A percentile compares a stretch with the other conserved stretches of the same genome.
phyloP scores from a whole-genome alignment of 1,140 invertebrate species.

The Drosophila nigromelanica region DNA sequence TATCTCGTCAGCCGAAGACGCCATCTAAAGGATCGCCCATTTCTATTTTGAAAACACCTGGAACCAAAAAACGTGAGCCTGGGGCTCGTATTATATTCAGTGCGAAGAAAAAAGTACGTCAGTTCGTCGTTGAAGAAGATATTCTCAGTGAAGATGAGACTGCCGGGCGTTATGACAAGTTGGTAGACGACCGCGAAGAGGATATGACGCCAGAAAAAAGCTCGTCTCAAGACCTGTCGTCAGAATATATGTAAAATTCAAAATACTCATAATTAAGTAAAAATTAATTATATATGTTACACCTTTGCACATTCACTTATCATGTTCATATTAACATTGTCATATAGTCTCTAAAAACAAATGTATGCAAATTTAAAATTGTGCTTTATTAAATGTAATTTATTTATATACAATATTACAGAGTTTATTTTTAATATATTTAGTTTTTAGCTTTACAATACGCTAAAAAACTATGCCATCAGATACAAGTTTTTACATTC shows the following conservation, averaged over 20 bases:
- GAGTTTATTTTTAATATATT: no score
- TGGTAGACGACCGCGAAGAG: slow-evolving; percentile 63
- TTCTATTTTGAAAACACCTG: slow-evolving; percentile 77
- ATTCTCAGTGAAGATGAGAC: slow-evolving; percentile 41
- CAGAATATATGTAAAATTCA: slow-evolving; percentile 62
- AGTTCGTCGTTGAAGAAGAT: slow-evolving; percentile 62
- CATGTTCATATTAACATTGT: no score
- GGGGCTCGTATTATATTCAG: slow-evolving; percentile 64
- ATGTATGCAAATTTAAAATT: not conserved
- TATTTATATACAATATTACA: slow-evolving; percentile 1
- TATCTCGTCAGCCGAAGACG: slow-evolving; percentile 13
- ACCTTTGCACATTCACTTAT: not conserved
- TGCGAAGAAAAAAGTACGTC: slow-evolving; percentile 72
- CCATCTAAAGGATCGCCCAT: slow-evolving; percentile 12
- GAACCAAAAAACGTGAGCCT: slow-evolving; percentile 53
- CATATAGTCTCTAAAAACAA: no score
- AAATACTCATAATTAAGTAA: not conserved
- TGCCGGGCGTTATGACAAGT: slow-evolving; percentile 18
- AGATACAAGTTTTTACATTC: not conserved
- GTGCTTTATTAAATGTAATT: slow-evolving; percentile 1
- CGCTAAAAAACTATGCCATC: not conserved
- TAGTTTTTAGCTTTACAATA: not conserved
- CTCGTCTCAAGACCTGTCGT: slow-evolving; percentile 48
- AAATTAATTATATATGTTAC: slow-evolving; percentile 10
- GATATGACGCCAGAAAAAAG: slow-evolving; percentile 49